Base-by-base conservation (phyloP, 2,797 vertebrate species). In the Leptodactylus fallax region DNA sequence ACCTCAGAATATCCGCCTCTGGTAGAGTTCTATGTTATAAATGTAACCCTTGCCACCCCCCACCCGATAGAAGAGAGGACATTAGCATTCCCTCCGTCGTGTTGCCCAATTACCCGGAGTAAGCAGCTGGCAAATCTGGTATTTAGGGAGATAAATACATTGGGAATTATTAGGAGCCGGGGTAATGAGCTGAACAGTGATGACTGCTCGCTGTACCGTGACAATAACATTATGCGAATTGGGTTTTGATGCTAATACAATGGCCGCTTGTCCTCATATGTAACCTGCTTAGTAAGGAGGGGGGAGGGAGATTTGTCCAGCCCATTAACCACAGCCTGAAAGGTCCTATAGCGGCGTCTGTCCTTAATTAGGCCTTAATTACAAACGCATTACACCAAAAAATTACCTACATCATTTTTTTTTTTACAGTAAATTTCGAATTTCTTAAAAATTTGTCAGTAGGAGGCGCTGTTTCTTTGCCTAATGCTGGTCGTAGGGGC, bases 61-160 rank as follows among this genome's bases (percentile, higher is more conserved):
- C 58, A 6, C 16, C 0, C 53, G 60, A 19, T 5, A 56, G 49
- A 51, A 36, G 27, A 36, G 36, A 45, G n/a, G 10, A 45, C 21
- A 55, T 83, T 51, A 71, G 51, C 23, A 83, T 27, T 76, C 53
- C 53, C 79, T 11, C 49, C 17, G 55, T 49, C 8, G 7, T 67
- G 69, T 78, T 17, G 45, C 56, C 23, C 53, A 87, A 88, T 85
- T 84, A 88, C 9, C 76, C 13, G 51, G 71, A 49, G 82, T 23
- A 71, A 85, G 45, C 87, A 85, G 36, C 87, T 81, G 81, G 87
- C 81, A 56, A 79, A 88, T 69, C 53, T 14, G 4, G 51, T 79
- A 88, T 78, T 88, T 88, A 83, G 69, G 60, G 36, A 84, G 76
- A 88, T 84, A 84, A 88, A 84, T 88, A 79, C 81, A 79, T 72